A percentile compares a stretch with the other conserved stretches of the same genome.
Conservation (phyloP, 2,888 invertebrate species). For the Drosophila buzzatii region DNA sequence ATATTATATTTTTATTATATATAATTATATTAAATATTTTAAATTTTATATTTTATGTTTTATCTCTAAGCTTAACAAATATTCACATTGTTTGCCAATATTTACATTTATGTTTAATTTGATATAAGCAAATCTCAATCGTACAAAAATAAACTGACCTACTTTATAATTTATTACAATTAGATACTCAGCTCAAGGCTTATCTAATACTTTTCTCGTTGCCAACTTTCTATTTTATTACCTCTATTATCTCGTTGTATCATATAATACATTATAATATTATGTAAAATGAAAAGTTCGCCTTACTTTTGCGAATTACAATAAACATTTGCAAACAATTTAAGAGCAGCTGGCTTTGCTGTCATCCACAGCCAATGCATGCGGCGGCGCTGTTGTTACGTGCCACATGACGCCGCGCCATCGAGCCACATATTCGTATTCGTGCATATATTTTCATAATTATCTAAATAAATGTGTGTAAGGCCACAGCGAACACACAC, state of each 20-base stretch:
- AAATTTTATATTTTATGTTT: background rate
- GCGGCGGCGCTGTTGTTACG: conserved; percentile 26
- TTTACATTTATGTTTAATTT: background rate
- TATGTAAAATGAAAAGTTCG: conserved; percentile 37
- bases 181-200: conserved; percentile 1
- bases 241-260: conserved; percentile 7
- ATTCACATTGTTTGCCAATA: background rate
- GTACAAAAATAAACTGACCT: background rate
- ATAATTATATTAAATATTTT: background rate
- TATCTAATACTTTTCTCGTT: background rate
- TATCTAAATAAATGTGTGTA: conserved; percentile 73
- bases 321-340: conserved; percentile 32
- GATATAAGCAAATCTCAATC: background rate
- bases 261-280: conserved; percentile 13
- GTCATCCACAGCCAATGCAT: conserved; percentile 16
- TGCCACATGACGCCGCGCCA: conserved; percentile 43
- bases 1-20: background rate
- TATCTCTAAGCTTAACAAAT: background rate
- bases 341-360: conserved; percentile 25
- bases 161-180: conserved; percentile 2
- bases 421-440: conserved; percentile 28
- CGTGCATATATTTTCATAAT: conserved; percentile 70
- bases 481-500: conserved; percentile 41
- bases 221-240: conserved; percentile 4
- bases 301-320: conserved; percentile 28